A percentile compares a stretch with the other conserved stretches of the same genome.
These are phyloP conservation scores for Aegotheles bennettii DNA, from an alignment of 2,113 vertebrate genomes.

Conservation along the genomic window DNA sequence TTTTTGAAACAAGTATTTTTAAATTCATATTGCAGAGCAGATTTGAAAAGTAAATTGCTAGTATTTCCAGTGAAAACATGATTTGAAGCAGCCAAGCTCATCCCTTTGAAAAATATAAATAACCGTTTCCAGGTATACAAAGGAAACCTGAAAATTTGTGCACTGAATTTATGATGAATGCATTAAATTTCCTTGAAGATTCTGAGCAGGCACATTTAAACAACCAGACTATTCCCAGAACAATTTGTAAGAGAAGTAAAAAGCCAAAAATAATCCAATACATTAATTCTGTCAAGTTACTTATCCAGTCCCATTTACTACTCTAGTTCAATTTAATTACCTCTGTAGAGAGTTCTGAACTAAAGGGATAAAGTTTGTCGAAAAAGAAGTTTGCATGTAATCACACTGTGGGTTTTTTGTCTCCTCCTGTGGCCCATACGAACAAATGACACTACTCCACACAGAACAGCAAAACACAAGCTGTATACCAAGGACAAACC, in stretches of 20 bases:
- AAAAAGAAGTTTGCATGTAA: neutral
- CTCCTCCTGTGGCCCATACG: neutral
- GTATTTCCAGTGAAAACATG: neutral
- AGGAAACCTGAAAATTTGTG: neutral
- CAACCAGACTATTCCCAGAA: neutral
- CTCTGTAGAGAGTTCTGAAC: constrained; percentile 8
- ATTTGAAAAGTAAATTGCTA: neutral
- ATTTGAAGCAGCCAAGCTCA: neutral
- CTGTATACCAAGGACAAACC: neutral
- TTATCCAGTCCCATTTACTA: neutral
- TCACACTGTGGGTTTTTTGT: neutral
- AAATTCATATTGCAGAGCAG: neutral
- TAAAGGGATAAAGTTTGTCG: neutral
- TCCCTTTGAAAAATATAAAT: neutral
- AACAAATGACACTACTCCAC: neutral
- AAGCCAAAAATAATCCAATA: neutral
- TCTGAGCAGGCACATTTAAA: neutral
- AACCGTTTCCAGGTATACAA: neutral
- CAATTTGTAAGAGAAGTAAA: neutral
- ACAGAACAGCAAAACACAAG: neutral
- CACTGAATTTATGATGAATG: neutral
- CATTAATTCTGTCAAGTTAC: neutral
- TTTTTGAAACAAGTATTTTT: neutral
- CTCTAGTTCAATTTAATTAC: constrained; percentile 3
- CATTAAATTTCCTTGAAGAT: neutral